These are phyloP conservation scores for Andrena chrysosceles DNA, from an alignment of 2,888 invertebrate species.

Conservation along the genomic window DNA sequence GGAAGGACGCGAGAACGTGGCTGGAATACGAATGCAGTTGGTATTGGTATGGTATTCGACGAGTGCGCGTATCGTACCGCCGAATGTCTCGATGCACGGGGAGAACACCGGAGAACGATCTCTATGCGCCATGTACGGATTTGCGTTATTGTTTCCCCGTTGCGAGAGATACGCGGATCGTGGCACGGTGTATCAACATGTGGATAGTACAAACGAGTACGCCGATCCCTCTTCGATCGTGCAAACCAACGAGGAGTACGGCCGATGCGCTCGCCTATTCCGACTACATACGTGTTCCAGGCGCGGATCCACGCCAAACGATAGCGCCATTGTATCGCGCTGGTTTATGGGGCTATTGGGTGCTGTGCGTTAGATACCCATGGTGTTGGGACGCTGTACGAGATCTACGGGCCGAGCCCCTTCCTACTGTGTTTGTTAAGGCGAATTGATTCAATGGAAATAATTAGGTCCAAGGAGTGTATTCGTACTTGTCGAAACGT, in stretches of 20 bases:
- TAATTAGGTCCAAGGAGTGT: conserved; percentile 11
- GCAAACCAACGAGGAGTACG: conserved; percentile 35
- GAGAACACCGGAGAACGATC: conserved; percentile 19
- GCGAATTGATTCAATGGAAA: conserved; percentile 17
- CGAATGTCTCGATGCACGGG: conserved; percentile 48
- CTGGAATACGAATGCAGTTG: conserved; percentile 80
- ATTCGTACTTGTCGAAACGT: background rate
- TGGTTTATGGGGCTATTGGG: conserved; percentile 40
- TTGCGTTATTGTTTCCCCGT: conserved; percentile 76
- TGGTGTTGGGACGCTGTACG: conserved; percentile 21
- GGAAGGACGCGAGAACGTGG: conserved; percentile 67
- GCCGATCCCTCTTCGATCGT: conserved; percentile 42
- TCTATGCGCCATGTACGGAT: conserved; percentile 75
- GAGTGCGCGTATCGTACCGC: conserved; percentile 56
- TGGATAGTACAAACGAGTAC: conserved; percentile 52
- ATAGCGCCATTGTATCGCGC: conserved; percentile 47
- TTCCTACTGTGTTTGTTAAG: background rate
- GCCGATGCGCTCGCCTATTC: conserved; percentile 24
- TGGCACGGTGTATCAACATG: conserved; percentile 44
- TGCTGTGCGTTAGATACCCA: conserved; percentile 14
- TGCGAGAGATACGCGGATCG: conserved; percentile 37
- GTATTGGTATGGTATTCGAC: conserved; percentile 74
- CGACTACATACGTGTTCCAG: conserved; percentile 20
- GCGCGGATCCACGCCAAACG: conserved; percentile 40
- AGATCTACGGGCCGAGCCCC: conserved; percentile 1